A percentile compares a stretch with the other conserved stretches of the same genome.
phyloP scores from a whole-genome alignment of 1,140 invertebrate genomes.

The Drosophila sulfurigaster region DNA sequence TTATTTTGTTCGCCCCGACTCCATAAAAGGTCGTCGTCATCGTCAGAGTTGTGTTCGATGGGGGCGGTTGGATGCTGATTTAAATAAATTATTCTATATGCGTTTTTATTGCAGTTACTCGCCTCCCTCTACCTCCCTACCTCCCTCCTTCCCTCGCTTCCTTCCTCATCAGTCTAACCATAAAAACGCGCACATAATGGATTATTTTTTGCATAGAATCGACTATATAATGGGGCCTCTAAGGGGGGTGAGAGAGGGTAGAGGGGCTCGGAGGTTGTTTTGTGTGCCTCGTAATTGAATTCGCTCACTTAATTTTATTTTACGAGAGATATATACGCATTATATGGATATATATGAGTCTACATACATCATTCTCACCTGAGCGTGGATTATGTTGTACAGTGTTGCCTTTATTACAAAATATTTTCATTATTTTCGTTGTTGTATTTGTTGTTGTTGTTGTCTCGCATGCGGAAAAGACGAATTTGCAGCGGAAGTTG shows the following conservation, averaged over 20 bases:
- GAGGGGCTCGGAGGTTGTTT: constrained; percentile 34
- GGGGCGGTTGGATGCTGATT: constrained; percentile 75
- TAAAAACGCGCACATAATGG: constrained; percentile 42
- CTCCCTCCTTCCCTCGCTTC: background rate
- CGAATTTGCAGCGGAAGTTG: constrained; percentile 79
- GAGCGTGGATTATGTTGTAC: constrained; percentile 26
- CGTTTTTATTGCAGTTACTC: constrained; percentile 60
- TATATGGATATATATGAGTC: constrained; percentile 27
- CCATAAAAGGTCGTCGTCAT: constrained; percentile 71
- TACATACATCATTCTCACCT: constrained; percentile 64
- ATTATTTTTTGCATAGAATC: constrained; percentile 52
- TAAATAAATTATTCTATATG: constrained; percentile 83
- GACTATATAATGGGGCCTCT: background rate
- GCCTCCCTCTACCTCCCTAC: background rate
- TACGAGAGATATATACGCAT: constrained; percentile 9
- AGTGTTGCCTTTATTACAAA: background rate
- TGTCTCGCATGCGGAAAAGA: constrained; percentile 67
- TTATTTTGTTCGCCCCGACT: constrained; percentile 51
- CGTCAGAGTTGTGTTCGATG: constrained; percentile 40
- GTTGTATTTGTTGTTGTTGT: constrained; percentile 8
- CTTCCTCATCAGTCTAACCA: constrained; percentile 4
- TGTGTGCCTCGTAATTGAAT: constrained; percentile 68
- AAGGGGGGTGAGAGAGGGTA: background rate
- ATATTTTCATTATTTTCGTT: background rate
- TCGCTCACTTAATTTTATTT: constrained; percentile 51